A percentile compares a stretch with the other conserved stretches of the same genome.
These are phyloP conservation scores for Myiozetetes cayanensis DNA, from an alignment of 2,113 vertebrate species.

Conservation along the genomic window DNA sequence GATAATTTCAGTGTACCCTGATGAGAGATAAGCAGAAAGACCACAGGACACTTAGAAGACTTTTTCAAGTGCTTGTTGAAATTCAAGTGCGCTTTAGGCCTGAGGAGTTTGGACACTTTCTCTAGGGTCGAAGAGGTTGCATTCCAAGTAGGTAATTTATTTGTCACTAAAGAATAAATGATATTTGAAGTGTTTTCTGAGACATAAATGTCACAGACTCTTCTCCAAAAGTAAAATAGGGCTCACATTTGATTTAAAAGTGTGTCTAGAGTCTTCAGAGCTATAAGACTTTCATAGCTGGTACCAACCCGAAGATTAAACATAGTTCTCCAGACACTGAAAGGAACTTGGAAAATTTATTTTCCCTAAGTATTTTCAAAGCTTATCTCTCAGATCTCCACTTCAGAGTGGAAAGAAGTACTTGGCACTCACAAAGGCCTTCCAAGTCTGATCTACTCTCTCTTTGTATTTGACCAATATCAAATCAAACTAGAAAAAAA, in stretches of 20 bases:
- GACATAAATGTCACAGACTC: not conserved
- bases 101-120: not conserved
- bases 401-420: not conserved
- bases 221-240: not conserved
- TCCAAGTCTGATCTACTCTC: not conserved
- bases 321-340: rapidly evolving
- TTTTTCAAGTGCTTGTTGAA: not conserved
- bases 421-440: not conserved
- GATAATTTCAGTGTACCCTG: not conserved
- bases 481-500: not conserved
- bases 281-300: not conserved
- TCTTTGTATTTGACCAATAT: not conserved
- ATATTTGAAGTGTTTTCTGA: not conserved
- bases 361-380: not conserved
- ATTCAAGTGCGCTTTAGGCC: not conserved
- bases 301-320: not conserved
- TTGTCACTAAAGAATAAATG: not conserved
- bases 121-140: not conserved
- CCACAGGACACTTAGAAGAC: not conserved
- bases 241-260: not conserved
- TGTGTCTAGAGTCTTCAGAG: not conserved
- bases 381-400: not conserved
- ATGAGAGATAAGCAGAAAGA: not conserved
- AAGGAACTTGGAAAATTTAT: not conserved
- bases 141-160: not conserved